Percentiles rank a stretch among this genome's conserved stretches.
These are phyloP conservation scores for Meiosimyza decipiens DNA, from an alignment of 2,888 invertebrate genomes.

Conservation along the genomic window DNA sequence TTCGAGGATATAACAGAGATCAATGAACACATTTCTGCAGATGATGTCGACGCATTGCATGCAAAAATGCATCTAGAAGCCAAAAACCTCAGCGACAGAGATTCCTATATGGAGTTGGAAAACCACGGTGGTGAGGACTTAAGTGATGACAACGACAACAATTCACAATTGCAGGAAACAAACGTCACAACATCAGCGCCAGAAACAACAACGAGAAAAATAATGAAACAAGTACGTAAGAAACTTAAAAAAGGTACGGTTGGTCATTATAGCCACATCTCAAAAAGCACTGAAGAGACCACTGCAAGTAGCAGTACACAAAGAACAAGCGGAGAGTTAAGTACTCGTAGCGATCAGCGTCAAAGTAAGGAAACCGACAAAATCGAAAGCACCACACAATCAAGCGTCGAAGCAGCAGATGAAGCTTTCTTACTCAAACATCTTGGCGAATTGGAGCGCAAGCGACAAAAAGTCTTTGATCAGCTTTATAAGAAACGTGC, in stretches of 20 bases:
- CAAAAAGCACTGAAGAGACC: slow-evolving; percentile 12
- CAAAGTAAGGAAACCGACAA: neutral
- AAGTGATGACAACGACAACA: slow-evolving; percentile 49
- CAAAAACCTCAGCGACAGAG: slow-evolving; percentile 6
- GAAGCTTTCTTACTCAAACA: slow-evolving; percentile 30
- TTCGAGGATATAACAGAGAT: slow-evolving; percentile 72
- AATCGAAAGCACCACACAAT: neutral
- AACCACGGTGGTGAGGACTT: slow-evolving; percentile 63
- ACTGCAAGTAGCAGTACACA: neutral
- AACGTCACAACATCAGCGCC: neutral
- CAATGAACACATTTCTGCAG: slow-evolving; percentile 49
- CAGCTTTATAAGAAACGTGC: slow-evolving; percentile 54
- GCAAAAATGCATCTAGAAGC: slow-evolving; percentile 1
- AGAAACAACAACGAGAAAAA: slow-evolving; percentile 23
- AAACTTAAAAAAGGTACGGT: slow-evolving; percentile 54
- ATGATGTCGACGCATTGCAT: slow-evolving; percentile 34
- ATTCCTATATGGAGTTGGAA: slow-evolving; percentile 55
- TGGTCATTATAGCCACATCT: slow-evolving; percentile 12
- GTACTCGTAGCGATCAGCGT: too few relatives aligned
- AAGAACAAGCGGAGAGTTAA: neutral
- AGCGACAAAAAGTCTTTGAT: slow-evolving; percentile 57
- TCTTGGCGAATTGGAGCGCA: slow-evolving; percentile 34
- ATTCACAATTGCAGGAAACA: neutral
- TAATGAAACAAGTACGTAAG: slow-evolving; percentile 40
- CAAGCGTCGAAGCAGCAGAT: slow-evolving; percentile 13